Evolutionary conservation across 2,113 vertebrate species (phyloP), one percentile per base, ranked within the genome.

Genomic region (Hemicordylus capensis): DNA sequence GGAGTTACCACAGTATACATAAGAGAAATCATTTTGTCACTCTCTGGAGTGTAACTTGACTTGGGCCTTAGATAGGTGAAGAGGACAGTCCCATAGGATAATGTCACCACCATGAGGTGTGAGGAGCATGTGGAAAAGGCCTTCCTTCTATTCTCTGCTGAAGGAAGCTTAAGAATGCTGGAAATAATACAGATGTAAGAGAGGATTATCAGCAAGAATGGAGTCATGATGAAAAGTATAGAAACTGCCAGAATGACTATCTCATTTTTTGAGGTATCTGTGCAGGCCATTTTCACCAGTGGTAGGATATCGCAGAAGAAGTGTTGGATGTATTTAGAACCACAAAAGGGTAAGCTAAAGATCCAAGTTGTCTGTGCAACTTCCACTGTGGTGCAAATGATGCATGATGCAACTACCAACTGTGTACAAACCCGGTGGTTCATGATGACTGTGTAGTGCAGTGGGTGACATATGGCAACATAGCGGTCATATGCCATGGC

Each of bases 251-350:
- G 86, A 1, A 89, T 0, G 19, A 90, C 73, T 2, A 44, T 75
- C 61, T 89, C 88, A 34, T 85, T 88, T 10, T 69, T 83, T 20
- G 83, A 89, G 0, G 83, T 92, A 66, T 90, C 91, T 2, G 85
- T 82, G 78, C 87, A 89, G 22, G 87, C 90, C 81, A 85, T 31
- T 70, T 89, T 89, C 22, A 93, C 42, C 1, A 92, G 73, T 6
- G 88, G 91, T 89, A 90, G 91, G 73, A 93, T 80, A 34, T 92
- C 91, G 59, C 92, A 91, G 42, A 94, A 91, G n/a, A 91, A 92
- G 63, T 94, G 92, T 39, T 93, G 85, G 51, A 93, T 90, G 42
- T 2, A 63, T 39, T 92, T 87, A 22, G 80, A 34, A 51, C 92
- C 90, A 73, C 93, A 94, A 83, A 94, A 94, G 12, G 93, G 90